Percentiles rank a stretch among this genome's conserved stretches.
phyloP scores from a whole-genome alignment of 2,888 invertebrate genomes.

The Cheilosia soror region DNA sequence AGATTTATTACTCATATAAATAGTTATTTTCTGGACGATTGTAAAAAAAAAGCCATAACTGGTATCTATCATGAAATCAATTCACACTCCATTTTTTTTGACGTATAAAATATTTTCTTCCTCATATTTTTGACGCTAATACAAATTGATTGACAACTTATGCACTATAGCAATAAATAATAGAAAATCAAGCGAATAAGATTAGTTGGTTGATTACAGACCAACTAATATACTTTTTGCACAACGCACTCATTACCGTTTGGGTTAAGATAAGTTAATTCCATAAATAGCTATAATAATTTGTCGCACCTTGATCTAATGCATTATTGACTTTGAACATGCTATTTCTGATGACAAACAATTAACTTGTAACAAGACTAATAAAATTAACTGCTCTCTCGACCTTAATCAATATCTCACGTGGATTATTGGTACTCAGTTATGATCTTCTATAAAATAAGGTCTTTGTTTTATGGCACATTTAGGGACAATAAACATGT shows the following conservation, averaged over 20 bases:
- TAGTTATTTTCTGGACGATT: no score
- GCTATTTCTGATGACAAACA: neutral
- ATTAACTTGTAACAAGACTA: neutral
- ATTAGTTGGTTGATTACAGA: no score
- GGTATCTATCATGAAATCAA: no score
- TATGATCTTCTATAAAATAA: constrained; percentile 4
- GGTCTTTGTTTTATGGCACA: neutral
- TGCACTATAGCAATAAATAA: no score
- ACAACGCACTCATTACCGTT: neutral
- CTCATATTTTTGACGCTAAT: no score
- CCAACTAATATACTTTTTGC: neutral
- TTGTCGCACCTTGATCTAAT: neutral
- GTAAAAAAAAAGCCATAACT: no score
- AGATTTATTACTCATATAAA: no score
- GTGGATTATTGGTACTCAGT: constrained; percentile 14
- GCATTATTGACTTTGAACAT: constrained; percentile 3
- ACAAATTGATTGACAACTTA: no score
- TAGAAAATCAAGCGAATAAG: no score
- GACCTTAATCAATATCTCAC: constrained; percentile 34
- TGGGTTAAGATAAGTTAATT: neutral
- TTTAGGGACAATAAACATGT: constrained; percentile 3
- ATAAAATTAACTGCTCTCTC: constrained; percentile 25
- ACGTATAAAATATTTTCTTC: no score
- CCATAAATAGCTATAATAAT: neutral
- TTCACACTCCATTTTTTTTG: no score